These are phyloP conservation scores for Diorhabda sublineata DNA, from an alignment of 1,140 invertebrate species.

Conservation along the genomic window DNA sequence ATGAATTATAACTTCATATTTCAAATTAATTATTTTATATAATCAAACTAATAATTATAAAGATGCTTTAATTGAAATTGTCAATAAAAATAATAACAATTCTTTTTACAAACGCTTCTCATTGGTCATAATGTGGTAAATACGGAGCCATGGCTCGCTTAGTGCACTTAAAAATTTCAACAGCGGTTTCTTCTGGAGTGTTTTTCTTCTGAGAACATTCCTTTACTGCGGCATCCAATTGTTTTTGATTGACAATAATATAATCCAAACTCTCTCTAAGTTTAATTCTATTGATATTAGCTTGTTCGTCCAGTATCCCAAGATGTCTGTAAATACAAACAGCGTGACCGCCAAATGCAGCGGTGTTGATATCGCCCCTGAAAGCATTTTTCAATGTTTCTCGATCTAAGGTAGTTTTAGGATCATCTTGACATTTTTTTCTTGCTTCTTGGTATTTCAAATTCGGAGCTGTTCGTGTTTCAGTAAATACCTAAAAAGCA, in stretches of 20 bases:
- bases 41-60: too few relatives aligned
- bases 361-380: not conserved
- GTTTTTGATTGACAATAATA: not conserved
- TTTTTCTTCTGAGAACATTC: not conserved
- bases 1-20: too few relatives aligned
- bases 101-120: too few relatives aligned
- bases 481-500: not conserved
- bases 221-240: not conserved
- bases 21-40: too few relatives aligned
- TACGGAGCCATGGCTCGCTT: not conserved
- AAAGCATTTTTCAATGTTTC: not conserved
- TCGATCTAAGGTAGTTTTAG: not conserved
- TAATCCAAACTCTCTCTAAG: not conserved
- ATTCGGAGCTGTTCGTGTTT: not conserved
- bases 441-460: not conserved
- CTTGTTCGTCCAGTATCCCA: not conserved
- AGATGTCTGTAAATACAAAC: not conserved
- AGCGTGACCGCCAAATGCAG: not conserved
- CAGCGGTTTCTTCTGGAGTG: not conserved
- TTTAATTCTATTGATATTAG: not conserved
- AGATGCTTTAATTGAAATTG: too few relatives aligned
- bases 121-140: not conserved
- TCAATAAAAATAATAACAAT: too few relatives aligned
- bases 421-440: not conserved
- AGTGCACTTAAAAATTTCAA: constrained; percentile 1